Evolutionary conservation across 2,888 invertebrate genomes (phyloP), one percentile per base, ranked within the genome.

Genomic region (Balanococcus diminutus): DNA sequence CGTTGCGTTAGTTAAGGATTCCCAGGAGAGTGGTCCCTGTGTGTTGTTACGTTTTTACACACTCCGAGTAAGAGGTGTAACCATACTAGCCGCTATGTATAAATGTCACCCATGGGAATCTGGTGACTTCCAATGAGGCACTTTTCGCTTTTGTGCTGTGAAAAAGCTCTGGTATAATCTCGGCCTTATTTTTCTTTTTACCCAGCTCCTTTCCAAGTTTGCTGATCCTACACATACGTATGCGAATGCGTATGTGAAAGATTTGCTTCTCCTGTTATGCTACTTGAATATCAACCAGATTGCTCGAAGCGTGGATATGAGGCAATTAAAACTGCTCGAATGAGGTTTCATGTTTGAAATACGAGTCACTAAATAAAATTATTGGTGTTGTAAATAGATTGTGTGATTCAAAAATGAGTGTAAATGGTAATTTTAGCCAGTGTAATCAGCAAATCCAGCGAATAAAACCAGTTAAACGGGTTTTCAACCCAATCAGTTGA

Each of bases 1-100:
- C 75, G 79, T 79, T 19, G 85, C 85, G 75, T 85, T 85, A 75
- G 85, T 75, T 85, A 85, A 85, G 79, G 85, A 85, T 85, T 85
- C 85, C 79, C 85, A 6, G 31, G 85, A 75, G 85, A 22, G 28
- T 56, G 31, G 56, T 42, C 25, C 25, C 39, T 56, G 39, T 32
- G 46, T 22, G 51, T 32, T 46, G 42, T 36, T n/a, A 46, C 22
- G 42, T 81, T 28, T 81, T 46, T 81, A 46, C 46, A 81, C 81
- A 16, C 42, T 16, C n/a, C 0, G 0, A 75, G 72, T 16, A 32
- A 42, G 39, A 32, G 39, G 36, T 42, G 19, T 72, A 36, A 75
- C 83, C 83, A 36, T 32, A 79, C 79, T 39, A 84, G 75, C 75
- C 46, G 79, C 32, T 75, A 28, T 75, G 79, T 36, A 36, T 46